Base-by-base conservation (phyloP, 2,888 invertebrate genomes). In the Athetis lepigone region DNA sequence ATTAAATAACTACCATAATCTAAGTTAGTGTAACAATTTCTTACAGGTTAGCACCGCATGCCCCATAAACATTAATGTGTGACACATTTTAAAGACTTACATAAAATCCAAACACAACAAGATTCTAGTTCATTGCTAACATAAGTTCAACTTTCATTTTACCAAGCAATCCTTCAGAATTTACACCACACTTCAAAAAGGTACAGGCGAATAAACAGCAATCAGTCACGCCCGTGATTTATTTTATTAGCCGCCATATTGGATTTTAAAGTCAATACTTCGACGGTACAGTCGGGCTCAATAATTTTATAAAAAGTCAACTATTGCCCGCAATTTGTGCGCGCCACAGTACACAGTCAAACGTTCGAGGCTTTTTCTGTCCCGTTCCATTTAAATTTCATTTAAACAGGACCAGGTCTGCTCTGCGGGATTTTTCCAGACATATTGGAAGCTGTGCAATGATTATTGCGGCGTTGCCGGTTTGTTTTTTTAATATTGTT, bases 351-450 rank as follows among this genome's bases (percentile, higher is more conserved):
- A 70, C 72, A 79, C 45, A 55, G 54, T 61, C 70, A 60, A 37
- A 57, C 72, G 68, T 57, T 54, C 58, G 49, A 21, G 70, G 62
- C 71, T 83, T 75, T 74, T 65, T 76, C 79, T 75, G 70, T 72
- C 78, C 78, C 75, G 74, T 82, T 82, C 80, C 83, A 81, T 83
- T 85, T 79, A 82, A 82, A 85, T 83, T 83, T 82, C 78, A 84
- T 85, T 83, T 77, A 62, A 66, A 66, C 66, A 62, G 59, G 70
- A 64, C 70, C 60, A 64, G 70, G 62, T 52, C 58, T 61, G 60
- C 42, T 46, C 45, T 50, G 54, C 43, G 23, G 46, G 47, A 9
- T 52, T 59, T n/a, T 70, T 54, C 16, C 54, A 70, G 75, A 65
- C 42, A 47, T 62, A 62, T 65, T 66, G 62, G 27, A 45, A 42